Evolutionary conservation across 2,113 vertebrate species (phyloP).

Genomic region (Prunella fulvescens): DNA sequence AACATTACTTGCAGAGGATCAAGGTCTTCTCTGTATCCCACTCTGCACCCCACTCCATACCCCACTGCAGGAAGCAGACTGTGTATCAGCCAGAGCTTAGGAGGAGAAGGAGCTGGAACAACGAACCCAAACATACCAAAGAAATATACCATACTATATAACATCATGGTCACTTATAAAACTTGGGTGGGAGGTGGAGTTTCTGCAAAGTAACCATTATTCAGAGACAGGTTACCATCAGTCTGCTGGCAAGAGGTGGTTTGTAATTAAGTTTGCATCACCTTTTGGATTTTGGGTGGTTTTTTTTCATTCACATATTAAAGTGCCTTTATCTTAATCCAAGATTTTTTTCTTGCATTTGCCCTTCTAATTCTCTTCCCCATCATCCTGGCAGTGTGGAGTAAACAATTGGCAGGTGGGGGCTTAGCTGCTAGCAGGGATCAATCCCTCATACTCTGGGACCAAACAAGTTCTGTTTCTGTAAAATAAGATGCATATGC

Average conservation of each 20-base stretch:
- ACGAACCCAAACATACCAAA: not conserved
- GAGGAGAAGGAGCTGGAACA: not conserved
- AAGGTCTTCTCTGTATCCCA: not conserved
- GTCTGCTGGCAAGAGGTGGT: not conserved
- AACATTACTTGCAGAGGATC: too few species aligned
- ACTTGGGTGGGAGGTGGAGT: not conserved
- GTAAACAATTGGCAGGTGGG: not conserved
- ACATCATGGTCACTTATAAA: not conserved
- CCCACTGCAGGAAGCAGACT: not conserved
- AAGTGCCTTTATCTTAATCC: not conserved
- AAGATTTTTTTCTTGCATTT: not conserved
- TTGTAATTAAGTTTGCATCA: not conserved
- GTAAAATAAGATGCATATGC: not conserved
- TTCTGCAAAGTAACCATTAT: not conserved
- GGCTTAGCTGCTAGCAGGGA: not conserved
- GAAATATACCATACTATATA: not conserved
- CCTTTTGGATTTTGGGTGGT: accelerated
- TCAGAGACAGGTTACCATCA: not conserved
- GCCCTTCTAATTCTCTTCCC: not conserved
- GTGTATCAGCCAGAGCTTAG: not conserved
- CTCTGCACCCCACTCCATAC: not conserved
- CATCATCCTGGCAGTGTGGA: not conserved
- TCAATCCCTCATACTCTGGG: not conserved
- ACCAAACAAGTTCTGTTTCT: not conserved
- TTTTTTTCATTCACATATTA: not conserved